These are phyloP conservation scores for Ostrea edulis DNA, from an alignment of 1,140 invertebrate species.

Conservation along the genomic window DNA sequence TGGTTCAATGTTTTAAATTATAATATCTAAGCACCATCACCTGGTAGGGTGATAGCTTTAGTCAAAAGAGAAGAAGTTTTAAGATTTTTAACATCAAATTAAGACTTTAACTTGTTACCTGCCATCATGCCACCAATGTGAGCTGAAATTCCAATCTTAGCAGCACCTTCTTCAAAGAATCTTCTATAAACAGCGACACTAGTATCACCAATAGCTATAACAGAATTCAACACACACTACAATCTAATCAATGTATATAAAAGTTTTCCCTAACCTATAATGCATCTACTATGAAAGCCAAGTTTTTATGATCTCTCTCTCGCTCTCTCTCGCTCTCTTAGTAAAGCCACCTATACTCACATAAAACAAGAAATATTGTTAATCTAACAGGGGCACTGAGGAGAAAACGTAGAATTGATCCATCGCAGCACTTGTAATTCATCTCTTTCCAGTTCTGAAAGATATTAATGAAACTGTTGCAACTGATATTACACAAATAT, in stretches of 20 bases:
- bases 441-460: slow-evolving; percentile 79
- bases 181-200: slow-evolving; percentile 75
- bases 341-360: slow-evolving; percentile 59
- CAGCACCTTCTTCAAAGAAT: slow-evolving; percentile 60
- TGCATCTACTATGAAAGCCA: neutral
- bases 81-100: neutral
- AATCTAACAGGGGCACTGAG: slow-evolving; percentile 77
- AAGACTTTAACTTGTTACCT: no score
- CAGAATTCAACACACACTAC: no score
- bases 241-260: no score
- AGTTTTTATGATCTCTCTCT: neutral
- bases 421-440: slow-evolving; percentile 78
- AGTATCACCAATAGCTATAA: slow-evolving; percentile 73
- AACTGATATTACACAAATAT: no score
- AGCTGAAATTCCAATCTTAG: slow-evolving; percentile 75
- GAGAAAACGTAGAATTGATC: slow-evolving; percentile 70
- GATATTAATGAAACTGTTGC: no score
- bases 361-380: slow-evolving; percentile 72
- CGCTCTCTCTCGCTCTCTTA: neutral
- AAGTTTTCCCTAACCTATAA: no score
- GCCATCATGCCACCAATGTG: slow-evolving; percentile 76
- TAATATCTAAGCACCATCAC: no score
- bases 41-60: no score
- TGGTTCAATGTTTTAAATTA: no score
- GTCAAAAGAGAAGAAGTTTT: no score